phyloP scores from a whole-genome alignment of 64 coral and sea anemone genomes.

The Dendronephthya gigantea region DNA sequence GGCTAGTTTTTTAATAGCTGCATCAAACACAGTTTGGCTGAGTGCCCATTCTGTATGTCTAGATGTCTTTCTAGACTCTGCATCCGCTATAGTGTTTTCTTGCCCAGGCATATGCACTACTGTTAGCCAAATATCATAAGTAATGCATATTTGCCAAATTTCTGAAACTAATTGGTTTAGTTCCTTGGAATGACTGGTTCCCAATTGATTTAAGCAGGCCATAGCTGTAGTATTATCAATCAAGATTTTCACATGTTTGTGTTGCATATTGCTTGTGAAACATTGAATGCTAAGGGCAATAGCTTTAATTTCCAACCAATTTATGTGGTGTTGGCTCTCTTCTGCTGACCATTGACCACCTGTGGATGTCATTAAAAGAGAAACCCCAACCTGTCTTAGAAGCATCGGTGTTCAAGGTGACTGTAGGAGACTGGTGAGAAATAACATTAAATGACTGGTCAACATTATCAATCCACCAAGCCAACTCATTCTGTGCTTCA shows the following conservation, averaged over 20 bases:
- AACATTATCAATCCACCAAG: not conserved
- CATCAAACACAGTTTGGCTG: not conserved
- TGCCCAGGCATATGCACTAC: conserved; percentile 40
- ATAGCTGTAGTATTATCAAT: conserved; percentile 13
- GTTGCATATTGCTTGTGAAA: not conserved
- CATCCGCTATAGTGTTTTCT: conserved; percentile 25
- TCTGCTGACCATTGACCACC: not conserved
- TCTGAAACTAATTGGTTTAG: conserved; percentile 18
- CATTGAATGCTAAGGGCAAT: not conserved
- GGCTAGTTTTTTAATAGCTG: not conserved
- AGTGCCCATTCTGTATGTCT: conserved; percentile 17
- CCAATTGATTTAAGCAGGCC: conserved; percentile 21
- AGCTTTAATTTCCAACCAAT: conserved; percentile 14
- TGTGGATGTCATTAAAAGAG: not conserved
- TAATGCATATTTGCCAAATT: conserved; percentile 50
- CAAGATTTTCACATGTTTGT: conserved; percentile 4
- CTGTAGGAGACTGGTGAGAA: not conserved
- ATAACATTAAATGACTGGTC: not conserved
- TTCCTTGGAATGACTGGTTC: conserved; percentile 14
- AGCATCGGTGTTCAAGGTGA: not conserved
- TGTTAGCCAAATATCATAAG: conserved; percentile 39
- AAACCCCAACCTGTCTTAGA: not conserved
- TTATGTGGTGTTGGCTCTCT: not conserved
- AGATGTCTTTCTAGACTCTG: conserved; percentile 4
- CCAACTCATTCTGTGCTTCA: not conserved